Evolutionary conservation across 2,888 invertebrate genomes (phyloP), one percentile per base, ranked within the genome.

Genomic region (Eupithecia subumbrata): DNA sequence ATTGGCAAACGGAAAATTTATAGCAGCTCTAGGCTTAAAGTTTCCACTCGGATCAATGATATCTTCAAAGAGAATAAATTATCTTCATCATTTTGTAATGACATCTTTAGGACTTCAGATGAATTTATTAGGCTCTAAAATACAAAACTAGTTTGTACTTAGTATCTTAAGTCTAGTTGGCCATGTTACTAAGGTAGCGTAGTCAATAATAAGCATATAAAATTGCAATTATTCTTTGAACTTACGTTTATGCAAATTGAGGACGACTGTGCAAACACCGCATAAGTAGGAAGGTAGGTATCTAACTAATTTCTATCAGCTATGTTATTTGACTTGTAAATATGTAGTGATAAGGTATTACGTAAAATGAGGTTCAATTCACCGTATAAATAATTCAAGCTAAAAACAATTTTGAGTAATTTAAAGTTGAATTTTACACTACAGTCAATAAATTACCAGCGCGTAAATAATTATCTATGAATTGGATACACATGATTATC

Each of bases 1-100:
- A 25, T 60, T 60, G 12, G 60, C 60, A 60, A 60, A 60, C 22
- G 60, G 60, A 60, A 60, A 60, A 60, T 60, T 60, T 60, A 25
- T 25, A 60, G 25, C 60, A 12, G 25, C 5, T 60, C 12, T 60
- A 60, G 22, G 22, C 25, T 25, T 25, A 60, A 60, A 25, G 25
- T 25, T 60, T 60, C 60, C 60, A 60, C 5, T 60, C 60, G 25
- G 25, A 60, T 25, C 60, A 60, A 60, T 56, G 22, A 22, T 60
- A 12, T 25, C 25, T 60, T 5, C 22, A 14, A 25, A 60, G 2
- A 14, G 60, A 60, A 60, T 60, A 60, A 4, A 25, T 60, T 60
- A 60, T 25, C 14, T 60, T 60, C 25, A 14, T 60, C 56, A 12
- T 25, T 60, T 25, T 60, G 3, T 60, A 25, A 14, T 60, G 0